Evolutionary conservation across 2,113 vertebrate species (phyloP), one percentile per base, ranked within the genome.

Genomic region (Theropithecus gelada): DNA sequence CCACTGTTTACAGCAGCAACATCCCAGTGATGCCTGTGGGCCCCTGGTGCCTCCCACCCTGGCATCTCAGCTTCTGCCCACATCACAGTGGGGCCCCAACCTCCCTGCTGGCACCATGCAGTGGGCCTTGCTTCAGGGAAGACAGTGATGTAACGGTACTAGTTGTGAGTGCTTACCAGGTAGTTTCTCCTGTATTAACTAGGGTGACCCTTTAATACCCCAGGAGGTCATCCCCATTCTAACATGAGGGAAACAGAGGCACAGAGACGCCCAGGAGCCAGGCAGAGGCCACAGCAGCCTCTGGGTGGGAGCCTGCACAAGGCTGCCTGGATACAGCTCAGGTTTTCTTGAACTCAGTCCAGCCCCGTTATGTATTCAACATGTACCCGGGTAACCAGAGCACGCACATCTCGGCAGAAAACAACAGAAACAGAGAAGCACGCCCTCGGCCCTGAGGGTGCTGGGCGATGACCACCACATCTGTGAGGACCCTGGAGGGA

Each of bases 81-180:
- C 5, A 12, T 61, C 43, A 22, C 61, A 75, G 55, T 25, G 40
- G 11, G n/a, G 45, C 38, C 25, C 48, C 20, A 23, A 55, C 50
- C 11, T 48, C 59, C 17, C 0, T 6, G 13, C 4, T 3, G 16
- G 64, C 18, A 35, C 35, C 40, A 32, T 4, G 0, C 8, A 7
- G 55, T 32, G 18, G 79, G 61, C 61, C 50, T 55, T 35, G 43
- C n/a, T 73, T 14, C 3, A 2, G 12, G n/a, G 68, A 16, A 55
- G 61, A 4, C 8, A 0, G 5, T 0, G 20, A 18, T 0, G 12
- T 5, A 17, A 8, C 2, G 2, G 1, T 8, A 3, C 43, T 73
- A 35, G 0, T 0, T 13, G 32, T 1, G 2, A 3, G 8, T 6
- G 3, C 10, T 27, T 68, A 14, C 4, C 38, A 17, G 18, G 2